Percentiles rank a stretch among this genome's conserved stretches.
Evolutionary conservation across 2,113 vertebrate genomes (phyloP).

Genomic region (Cephalophus harveyi): DNA sequence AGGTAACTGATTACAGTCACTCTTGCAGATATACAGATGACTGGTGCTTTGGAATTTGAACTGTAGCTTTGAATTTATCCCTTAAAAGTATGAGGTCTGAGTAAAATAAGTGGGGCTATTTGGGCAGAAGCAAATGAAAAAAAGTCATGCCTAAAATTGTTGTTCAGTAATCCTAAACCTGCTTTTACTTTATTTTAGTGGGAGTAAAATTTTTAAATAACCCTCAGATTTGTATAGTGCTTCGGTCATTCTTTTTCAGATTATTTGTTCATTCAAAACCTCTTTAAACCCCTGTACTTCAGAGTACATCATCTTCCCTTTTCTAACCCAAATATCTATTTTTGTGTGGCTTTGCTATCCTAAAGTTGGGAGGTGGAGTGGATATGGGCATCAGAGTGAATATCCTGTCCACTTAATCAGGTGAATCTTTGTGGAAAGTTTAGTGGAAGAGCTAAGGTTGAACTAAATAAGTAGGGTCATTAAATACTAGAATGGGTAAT

Average conservation of each 20-base stretch:
- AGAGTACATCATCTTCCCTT: neutral
- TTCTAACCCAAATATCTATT: neutral
- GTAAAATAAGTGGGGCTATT: neutral
- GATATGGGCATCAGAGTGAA: neutral
- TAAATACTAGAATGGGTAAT: neutral
- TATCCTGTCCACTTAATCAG: neutral
- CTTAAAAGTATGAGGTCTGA: neutral
- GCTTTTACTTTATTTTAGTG: slow-evolving; percentile 3
- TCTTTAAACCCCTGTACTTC: neutral
- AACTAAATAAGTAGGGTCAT: neutral
- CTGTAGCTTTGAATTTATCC: neutral
- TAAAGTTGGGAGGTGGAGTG: neutral
- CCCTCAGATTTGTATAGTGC: neutral
- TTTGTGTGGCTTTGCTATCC: neutral
- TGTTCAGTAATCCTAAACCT: neutral
- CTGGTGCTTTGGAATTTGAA: neutral
- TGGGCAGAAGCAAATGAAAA: neutral
- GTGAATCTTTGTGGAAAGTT: neutral
- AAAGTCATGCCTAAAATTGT: neutral
- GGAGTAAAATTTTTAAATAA: neutral
- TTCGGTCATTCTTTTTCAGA: neutral
- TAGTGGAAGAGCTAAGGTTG: neutral
- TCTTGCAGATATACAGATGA: neutral
- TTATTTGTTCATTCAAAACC: neutral
- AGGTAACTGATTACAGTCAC: slow-evolving; percentile 81